Evolutionary conservation across 2,888 invertebrate species (phyloP).

Genomic region (Boloria euphrosyne): DNA sequence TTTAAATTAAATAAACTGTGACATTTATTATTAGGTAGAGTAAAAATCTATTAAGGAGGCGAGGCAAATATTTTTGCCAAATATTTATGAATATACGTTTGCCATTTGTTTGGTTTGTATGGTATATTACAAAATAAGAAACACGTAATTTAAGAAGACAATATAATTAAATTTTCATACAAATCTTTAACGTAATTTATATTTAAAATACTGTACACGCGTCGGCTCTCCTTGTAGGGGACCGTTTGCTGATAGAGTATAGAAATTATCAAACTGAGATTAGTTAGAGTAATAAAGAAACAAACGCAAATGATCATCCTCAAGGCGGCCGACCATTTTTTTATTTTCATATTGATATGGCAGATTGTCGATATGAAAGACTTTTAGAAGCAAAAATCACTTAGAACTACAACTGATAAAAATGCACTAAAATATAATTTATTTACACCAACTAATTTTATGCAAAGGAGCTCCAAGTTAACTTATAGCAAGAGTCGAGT

Average conservation of each 20-base stretch:
- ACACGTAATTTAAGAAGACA: slow-evolving; percentile 76
- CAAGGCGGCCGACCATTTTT: slow-evolving; percentile 65
- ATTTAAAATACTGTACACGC: slow-evolving; percentile 90
- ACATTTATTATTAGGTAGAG: no score
- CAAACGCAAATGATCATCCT: slow-evolving; percentile 63
- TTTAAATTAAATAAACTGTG: no score
- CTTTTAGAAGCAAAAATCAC: slow-evolving; percentile 67
- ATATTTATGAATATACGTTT: neutral
- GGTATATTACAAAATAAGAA: slow-evolving; percentile 41
- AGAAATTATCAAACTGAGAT: slow-evolving; percentile 41
- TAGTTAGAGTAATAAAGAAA: slow-evolving; percentile 36
- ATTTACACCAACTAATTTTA: slow-evolving; percentile 65
- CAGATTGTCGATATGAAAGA: slow-evolving; percentile 86
- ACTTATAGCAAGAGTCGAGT: slow-evolving; percentile 58
- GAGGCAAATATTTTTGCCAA: neutral
- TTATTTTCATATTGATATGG: slow-evolving; percentile 84
- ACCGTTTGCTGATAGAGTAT: slow-evolving; percentile 59
- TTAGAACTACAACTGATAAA: slow-evolving; percentile 66
- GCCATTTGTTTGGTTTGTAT: no score
- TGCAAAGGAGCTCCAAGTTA: slow-evolving; percentile 57
- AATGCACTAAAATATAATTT: slow-evolving; percentile 70
- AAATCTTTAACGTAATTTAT: slow-evolving; percentile 90
- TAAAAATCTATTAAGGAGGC: no score
- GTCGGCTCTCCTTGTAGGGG: slow-evolving; percentile 66
- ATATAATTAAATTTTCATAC: slow-evolving; percentile 89